These are phyloP conservation scores for Dysdera silvatica DNA, from an alignment of 1,140 invertebrate genomes.

Conservation along the genomic window DNA sequence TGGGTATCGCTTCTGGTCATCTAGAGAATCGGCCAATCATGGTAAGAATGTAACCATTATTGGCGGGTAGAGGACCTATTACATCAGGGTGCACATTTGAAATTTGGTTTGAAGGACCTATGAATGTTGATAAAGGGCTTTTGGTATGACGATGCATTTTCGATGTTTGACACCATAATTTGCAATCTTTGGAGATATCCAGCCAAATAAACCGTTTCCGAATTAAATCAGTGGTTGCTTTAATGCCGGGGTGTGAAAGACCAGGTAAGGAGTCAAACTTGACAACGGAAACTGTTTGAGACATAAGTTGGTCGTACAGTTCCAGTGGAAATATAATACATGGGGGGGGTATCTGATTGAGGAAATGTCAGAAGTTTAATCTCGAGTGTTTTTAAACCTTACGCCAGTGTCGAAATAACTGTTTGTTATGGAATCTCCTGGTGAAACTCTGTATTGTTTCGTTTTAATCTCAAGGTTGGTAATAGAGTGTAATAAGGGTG, in stretches of 20 bases:
- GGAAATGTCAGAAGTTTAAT: neutral
- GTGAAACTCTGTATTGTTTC: too few species aligned
- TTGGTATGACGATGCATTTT: conserved; percentile 23
- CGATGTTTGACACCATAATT: conserved; percentile 19
- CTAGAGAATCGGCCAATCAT: conserved; percentile 45
- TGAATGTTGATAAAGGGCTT: conserved; percentile 13
- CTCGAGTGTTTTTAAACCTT: too few species aligned
- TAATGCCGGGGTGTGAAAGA: conserved; percentile 15
- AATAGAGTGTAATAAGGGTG: neutral
- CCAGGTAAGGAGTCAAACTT: conserved; percentile 9
- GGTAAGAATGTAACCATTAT: conserved; percentile 41
- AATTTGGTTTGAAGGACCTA: conserved; percentile 34
- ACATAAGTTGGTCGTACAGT: conserved; percentile 10
- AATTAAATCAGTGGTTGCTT: conserved; percentile 4
- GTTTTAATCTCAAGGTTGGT: too few species aligned
- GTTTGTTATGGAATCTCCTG: too few species aligned
- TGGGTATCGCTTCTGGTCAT: conserved; percentile 47
- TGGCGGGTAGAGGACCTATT: conserved; percentile 44
- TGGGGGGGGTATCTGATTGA: neutral
- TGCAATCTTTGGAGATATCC: neutral
- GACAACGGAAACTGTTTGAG: neutral
- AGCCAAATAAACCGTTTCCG: conserved; percentile 20
- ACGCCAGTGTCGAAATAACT: too few species aligned
- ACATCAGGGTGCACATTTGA: conserved; percentile 47
- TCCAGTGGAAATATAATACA: conserved; percentile 12